These are phyloP conservation scores for Amphibalanus amphitrite DNA, from an alignment of 1,140 invertebrate genomes.

Conservation along the genomic window DNA sequence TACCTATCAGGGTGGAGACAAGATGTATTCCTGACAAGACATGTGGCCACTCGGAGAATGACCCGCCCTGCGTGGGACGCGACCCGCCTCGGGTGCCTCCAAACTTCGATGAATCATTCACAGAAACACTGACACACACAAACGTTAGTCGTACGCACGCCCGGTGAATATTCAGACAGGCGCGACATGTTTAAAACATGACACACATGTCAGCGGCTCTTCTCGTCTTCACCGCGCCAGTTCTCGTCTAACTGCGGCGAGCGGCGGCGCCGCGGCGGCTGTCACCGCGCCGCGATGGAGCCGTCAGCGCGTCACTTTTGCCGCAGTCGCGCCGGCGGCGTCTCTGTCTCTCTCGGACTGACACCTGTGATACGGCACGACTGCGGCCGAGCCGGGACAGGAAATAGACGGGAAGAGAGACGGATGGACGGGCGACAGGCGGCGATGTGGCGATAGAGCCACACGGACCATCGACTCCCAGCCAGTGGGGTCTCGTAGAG, in stretches of 20 bases:
- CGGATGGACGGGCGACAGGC: constrained; percentile 28
- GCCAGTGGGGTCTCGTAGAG: no score
- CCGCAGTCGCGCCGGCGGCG: not conserved
- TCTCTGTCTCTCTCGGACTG: no score
- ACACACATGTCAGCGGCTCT: not conserved
- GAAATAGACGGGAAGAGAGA: constrained; percentile 28
- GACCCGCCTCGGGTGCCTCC: no score
- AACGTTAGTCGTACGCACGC: not conserved
- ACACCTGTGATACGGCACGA: no score
- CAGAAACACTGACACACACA: not conserved
- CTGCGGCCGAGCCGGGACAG: not conserved
- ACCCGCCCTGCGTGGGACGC: no score
- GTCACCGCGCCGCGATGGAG: constrained; percentile 21
- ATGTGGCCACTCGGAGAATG: no score
- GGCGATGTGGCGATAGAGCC: constrained; percentile 30
- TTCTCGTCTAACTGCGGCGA: not conserved
- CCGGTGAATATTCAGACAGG: not conserved
- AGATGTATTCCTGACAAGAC: no score
- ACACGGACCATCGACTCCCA: not conserved
- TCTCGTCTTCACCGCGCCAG: not conserved
- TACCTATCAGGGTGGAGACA: no score
- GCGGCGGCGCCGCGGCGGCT: constrained; percentile 4
- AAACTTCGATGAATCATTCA: not conserved
- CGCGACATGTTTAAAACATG: not conserved
- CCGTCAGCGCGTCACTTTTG: constrained; percentile 20